Evolutionary conservation across 2,797 vertebrate genomes (phyloP), one percentile per base, ranked within the genome.

Genomic region (Rhynchonycteris naso): DNA sequence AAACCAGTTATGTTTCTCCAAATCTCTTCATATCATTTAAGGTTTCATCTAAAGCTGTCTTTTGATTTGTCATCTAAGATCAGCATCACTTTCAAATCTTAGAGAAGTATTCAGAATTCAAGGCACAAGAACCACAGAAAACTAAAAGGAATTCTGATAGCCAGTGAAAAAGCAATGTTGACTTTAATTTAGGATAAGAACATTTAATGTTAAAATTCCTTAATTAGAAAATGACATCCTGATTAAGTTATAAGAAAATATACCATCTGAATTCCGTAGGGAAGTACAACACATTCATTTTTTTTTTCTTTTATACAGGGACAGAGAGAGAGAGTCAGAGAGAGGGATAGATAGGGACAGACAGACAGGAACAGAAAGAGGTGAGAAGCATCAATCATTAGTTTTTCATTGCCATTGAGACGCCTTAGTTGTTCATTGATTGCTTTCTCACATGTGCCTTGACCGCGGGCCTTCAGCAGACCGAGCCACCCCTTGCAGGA

Each of bases 201-300:
- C 43, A 91, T 83, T 56, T 43, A 72, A 75, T 58, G 82, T n/a
- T 90, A 91, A 94, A 91, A 52, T 79, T 28, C 14, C 26, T 90
- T 85, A 78, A 87, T 30, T 82, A 88, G 35, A 93, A 94, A 94
- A 92, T 84, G 75, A 83, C 21, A 81, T 54, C n/a, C 26, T 82
- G 92, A 94, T 38, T 65, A 79, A 52, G 38, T 47, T 30, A 1
- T 65, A 80, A 93, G 35, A 80, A 95, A 93, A 54, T 28, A 65
- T 30, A 82, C 21, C 26, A 80, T 19, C 33, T 78, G 52, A 90
- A 89, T 81, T 83, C 95, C 90, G 79, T 1, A 88, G n/a, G 21
- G 11, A 90, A 7, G 24, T 78, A 65, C 15, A 91, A 69, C 12
- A 6, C 9, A 86, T 68, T 58, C 54, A n/a, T n/a, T n/a, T n/a